Conservation (phyloP, 2,113 vertebrate genomes). For the Cervus canadensis region DNA sequence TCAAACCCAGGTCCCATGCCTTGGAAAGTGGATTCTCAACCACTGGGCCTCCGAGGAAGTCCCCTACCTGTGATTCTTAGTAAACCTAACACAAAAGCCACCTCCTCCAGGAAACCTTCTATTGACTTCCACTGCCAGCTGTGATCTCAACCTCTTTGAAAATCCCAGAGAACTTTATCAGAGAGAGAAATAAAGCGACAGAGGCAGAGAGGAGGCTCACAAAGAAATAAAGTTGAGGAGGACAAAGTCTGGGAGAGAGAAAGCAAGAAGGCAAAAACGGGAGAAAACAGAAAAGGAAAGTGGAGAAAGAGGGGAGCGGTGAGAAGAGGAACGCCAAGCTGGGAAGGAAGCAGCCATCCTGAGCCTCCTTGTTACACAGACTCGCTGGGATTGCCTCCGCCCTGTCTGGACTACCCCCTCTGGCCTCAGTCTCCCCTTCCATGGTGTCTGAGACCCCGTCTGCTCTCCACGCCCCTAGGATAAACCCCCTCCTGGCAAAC, state of each 20-base stretch:
- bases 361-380: not conserved
- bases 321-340: not conserved
- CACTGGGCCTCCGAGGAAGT: not conserved
- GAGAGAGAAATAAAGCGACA: not conserved
- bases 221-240: not conserved
- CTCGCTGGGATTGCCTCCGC: not conserved
- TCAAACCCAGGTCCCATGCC: not conserved
- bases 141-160: not conserved
- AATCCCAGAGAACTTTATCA: not conserved
- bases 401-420: not conserved
- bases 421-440: not conserved
- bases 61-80: not conserved
- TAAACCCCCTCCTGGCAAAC: not conserved
- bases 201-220: not conserved
- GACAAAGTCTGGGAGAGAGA: not conserved
- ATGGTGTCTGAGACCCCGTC: not conserved
- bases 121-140: not conserved
- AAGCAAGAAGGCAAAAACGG: not conserved
- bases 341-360: not conserved
- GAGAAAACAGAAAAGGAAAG: not conserved
- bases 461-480: not conserved
- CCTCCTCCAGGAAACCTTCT: not conserved
- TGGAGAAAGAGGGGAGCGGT: rapidly evolving
- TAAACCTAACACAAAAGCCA: not conserved
- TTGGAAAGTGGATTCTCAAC: not conserved